A percentile compares a stretch with the other conserved stretches of the same genome.
phyloP scores from a whole-genome alignment of 1,140 invertebrate species.

The Drosophila albomicans region DNA sequence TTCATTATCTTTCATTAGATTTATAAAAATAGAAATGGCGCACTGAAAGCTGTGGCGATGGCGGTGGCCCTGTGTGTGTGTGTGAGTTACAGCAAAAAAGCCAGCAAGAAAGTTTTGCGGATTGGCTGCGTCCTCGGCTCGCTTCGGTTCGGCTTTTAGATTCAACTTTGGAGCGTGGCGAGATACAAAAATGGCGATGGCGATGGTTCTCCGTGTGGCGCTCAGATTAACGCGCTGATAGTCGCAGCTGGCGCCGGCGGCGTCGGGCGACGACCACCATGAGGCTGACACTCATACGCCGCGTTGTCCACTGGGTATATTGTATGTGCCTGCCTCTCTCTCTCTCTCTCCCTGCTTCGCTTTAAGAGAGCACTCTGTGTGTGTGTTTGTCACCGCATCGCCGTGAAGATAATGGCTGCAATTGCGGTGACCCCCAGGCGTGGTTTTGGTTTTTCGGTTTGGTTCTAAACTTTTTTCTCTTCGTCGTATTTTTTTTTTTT shows the following conservation, averaged over 20 bases:
- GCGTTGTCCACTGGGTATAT: slow-evolving; percentile 32
- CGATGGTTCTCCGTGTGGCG: slow-evolving; percentile 59
- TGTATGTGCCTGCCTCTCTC: background rate
- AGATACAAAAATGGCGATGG: slow-evolving; percentile 54
- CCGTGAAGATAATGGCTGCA: slow-evolving; percentile 81
- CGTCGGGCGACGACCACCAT: slow-evolving; percentile 47
- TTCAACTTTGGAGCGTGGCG: slow-evolving; percentile 14
- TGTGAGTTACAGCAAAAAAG: slow-evolving; percentile 46
- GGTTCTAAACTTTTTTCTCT: slow-evolving; percentile 80
- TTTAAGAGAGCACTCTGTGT: slow-evolving; percentile 10
- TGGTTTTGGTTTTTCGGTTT: slow-evolving; percentile 78
- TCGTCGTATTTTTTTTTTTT: slow-evolving; percentile 30
- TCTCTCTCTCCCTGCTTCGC: slow-evolving; percentile 10
- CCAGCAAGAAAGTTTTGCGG: slow-evolving; percentile 64
- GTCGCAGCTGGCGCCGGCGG: slow-evolving; percentile 67
- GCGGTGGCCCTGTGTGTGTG: slow-evolving; percentile 13
- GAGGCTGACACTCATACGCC: slow-evolving; percentile 74
- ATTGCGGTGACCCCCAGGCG: slow-evolving; percentile 80
- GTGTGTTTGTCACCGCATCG: slow-evolving; percentile 57
- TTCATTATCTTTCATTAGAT: slow-evolving; percentile 83
- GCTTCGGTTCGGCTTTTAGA: slow-evolving; percentile 41
- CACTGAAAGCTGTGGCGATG: background rate
- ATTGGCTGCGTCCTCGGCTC: slow-evolving; percentile 36
- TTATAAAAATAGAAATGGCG: slow-evolving; percentile 76
- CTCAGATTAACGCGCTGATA: slow-evolving; percentile 79